Base-by-base conservation (phyloP, 1,140 invertebrate genomes). In the Drosophila repletoides region DNA sequence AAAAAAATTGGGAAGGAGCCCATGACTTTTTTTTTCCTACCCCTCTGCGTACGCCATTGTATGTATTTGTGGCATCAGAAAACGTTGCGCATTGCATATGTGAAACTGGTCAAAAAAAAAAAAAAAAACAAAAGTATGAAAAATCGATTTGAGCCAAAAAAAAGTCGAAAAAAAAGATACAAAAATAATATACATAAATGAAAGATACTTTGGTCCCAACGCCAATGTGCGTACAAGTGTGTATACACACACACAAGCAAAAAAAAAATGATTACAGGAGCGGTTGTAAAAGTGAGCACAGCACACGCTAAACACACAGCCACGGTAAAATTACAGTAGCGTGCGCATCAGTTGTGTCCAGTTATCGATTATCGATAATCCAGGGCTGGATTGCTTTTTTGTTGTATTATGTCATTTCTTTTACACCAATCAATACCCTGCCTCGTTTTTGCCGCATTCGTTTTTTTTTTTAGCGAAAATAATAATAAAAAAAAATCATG, bases 121-220 rank as follows among this genome's bases (percentile, higher is more conserved):
- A 49, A 33, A 69, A 63, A 56, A 55, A 53, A 49, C 61, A 41
- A 48, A 69, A 66, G 41, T 80, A 64, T 76, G 68, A 84, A 73
- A 84, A 86, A 86, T 84, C 74, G 74, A 84, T 84, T 77, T 53
- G 60, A 72, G 79, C 55, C 43, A 69, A 83, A 69, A 75, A 55
- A 76, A 75, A 59, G 72, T 46, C n/a, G 56, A 48, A 24, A 55
- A 10, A 33, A 31, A 36, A 60, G 40, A 40, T 26, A 28, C 15
- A 10, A 21, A 56, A 22, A 22, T 2, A 17, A 51, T 26, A 46
- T 28, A 22, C 51, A 66, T 9, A 40, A 17, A 40, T 36, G 49
- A 56, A 22, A 59, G 58, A 58, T 24, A 63, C 2, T 29, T 34
- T 24, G 41, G 53, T 17, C 29, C 41, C n/a, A n/a, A n/a, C n/a